Conservation (phyloP, 2,113 vertebrate genomes). For the Carassius gibelio region DNA sequence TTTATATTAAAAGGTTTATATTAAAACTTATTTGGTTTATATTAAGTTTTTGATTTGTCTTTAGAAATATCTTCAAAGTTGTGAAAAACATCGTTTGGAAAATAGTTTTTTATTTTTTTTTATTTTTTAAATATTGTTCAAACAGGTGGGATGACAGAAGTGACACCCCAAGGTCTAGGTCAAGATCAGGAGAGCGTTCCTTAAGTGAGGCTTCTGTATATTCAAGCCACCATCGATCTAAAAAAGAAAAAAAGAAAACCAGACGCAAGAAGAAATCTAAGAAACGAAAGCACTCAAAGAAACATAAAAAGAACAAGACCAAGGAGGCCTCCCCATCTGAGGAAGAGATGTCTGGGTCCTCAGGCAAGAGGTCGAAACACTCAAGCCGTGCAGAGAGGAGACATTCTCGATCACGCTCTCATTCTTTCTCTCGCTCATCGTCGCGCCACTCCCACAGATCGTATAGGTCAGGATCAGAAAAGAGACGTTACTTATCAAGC, state of each 20-base stretch:
- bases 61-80: neutral
- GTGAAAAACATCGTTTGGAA: neutral
- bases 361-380: slow-evolving; percentile 70
- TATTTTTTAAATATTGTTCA: slow-evolving; percentile 73
- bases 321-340: slow-evolving; percentile 70
- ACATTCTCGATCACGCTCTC: slow-evolving; percentile 70
- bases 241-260: slow-evolving; percentile 87
- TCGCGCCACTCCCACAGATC: slow-evolving; percentile 76
- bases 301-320: slow-evolving; percentile 82
- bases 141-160: slow-evolving; percentile 90
- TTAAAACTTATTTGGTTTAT: neutral
- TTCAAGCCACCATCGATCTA: slow-evolving; percentile 77
- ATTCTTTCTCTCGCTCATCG: slow-evolving; percentile 75
- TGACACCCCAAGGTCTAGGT: slow-evolving; percentile 84
- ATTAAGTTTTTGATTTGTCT: neutral
- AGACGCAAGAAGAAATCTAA: slow-evolving; percentile 93
- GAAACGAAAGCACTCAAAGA: slow-evolving; percentile 88
- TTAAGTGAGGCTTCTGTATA: slow-evolving; percentile 78
- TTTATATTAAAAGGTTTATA: neutral
- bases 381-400: slow-evolving; percentile 70
- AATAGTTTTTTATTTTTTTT: neutral
- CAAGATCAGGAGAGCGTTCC: slow-evolving; percentile 83
- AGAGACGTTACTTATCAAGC: slow-evolving; percentile 71
- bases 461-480: slow-evolving; percentile 80
- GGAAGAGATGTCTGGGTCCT: slow-evolving; percentile 76